Conservation (phyloP, 2,113 vertebrate species). For the Pygoscelis adeliae region DNA sequence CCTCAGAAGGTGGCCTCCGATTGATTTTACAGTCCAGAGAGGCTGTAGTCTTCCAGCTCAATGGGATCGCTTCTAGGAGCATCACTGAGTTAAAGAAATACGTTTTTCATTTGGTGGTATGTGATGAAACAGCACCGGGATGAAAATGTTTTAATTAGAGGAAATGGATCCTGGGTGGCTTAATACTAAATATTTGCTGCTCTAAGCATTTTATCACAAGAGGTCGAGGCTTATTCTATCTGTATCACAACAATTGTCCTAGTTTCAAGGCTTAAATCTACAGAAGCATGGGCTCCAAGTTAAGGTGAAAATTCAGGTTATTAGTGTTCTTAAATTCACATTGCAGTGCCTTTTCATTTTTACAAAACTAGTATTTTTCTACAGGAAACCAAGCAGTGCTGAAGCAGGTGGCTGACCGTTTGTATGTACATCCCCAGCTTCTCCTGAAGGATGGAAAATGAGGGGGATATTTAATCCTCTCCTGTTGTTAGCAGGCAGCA, state of each 20-base stretch:
- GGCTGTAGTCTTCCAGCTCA: neutral
- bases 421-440: neutral
- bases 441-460: neutral
- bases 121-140: neutral
- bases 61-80: neutral
- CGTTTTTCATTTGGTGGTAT: neutral
- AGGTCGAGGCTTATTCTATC: neutral
- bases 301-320: neutral
- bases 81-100: neutral
- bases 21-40: neutral
- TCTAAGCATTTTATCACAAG: neutral
- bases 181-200: slow-evolving; percentile 15
- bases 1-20: neutral
- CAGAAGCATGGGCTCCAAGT: neutral
- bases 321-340: neutral
- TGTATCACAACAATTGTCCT: neutral
- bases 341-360: neutral
- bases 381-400: neutral
- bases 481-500: neutral
- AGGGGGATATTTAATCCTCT: neutral
- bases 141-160: slow-evolving; percentile 45
- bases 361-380: neutral
- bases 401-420: neutral
- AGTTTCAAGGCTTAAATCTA: slow-evolving; percentile 4
- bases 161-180: slow-evolving; percentile 12